These are phyloP conservation scores for Pogonomyrmex californicus DNA, from an alignment of 1,140 invertebrate genomes.

Conservation along the genomic window DNA sequence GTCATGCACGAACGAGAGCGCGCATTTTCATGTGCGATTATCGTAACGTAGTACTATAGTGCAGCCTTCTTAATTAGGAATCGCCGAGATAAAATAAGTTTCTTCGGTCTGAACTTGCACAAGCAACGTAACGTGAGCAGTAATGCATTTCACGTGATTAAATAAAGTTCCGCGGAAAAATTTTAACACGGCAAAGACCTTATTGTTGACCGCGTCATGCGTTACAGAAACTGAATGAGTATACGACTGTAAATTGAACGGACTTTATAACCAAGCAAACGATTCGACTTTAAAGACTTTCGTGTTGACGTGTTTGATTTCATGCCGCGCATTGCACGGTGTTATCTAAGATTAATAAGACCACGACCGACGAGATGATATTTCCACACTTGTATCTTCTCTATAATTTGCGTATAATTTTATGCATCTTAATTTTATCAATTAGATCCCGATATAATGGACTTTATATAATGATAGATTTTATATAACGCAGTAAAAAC, in stretches of 20 bases:
- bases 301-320: neutral
- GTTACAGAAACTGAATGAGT: neutral
- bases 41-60: neutral
- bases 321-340: neutral
- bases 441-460: constrained; percentile 3
- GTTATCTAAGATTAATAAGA: neutral
- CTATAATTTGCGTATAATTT: neutral
- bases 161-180: neutral
- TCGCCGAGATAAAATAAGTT: neutral
- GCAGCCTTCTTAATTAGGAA: neutral
- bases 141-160: neutral
- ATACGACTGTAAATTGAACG: neutral
- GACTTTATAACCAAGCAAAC: neutral
- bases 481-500: neutral
- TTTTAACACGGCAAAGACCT: neutral
- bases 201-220: neutral
- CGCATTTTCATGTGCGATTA: constrained; percentile 29
- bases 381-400: constrained; percentile 15
- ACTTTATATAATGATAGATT: neutral
- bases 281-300: neutral
- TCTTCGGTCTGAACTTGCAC: neutral
- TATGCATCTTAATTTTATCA: neutral
- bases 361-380: neutral
- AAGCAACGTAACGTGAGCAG: neutral
- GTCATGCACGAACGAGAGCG: constrained; percentile 32